Conservation (phyloP, 2,797 vertebrate species). For the Acipenser ruthenus region DNA sequence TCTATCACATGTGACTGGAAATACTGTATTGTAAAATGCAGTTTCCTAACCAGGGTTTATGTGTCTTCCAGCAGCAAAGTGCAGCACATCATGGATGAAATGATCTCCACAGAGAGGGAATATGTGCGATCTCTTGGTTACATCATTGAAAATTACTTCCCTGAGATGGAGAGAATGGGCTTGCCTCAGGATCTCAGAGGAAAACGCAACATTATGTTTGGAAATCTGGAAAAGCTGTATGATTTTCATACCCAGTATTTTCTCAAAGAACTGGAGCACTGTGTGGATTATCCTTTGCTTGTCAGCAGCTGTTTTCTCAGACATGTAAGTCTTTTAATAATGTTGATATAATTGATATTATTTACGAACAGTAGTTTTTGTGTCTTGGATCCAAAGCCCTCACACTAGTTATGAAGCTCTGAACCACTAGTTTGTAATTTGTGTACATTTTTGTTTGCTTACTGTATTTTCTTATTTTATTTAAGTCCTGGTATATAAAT, state of each 20-base stretch:
- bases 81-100: slow-evolving; percentile 78
- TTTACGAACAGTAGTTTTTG: no score
- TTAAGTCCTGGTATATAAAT: no score
- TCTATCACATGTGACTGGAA: no score
- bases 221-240: slow-evolving; percentile 73
- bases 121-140: slow-evolving; percentile 73
- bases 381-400: no score
- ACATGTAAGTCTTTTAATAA: slow-evolving; percentile 58
- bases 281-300: slow-evolving; percentile 58
- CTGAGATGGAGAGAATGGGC: slow-evolving; percentile 72
- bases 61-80: slow-evolving; percentile 53
- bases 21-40: no score
- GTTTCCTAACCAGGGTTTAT: slow-evolving; percentile 16
- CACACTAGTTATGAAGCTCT: no score
- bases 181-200: slow-evolving; percentile 71
- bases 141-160: slow-evolving; percentile 72
- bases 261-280: slow-evolving; percentile 65
- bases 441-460: no score
- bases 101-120: slow-evolving; percentile 75
- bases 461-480: no score
- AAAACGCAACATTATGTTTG: slow-evolving; percentile 67
- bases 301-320: slow-evolving; percentile 70
- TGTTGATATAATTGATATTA: no score
- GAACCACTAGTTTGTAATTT: no score
- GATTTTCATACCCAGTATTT: slow-evolving; percentile 73